Base-by-base conservation (phyloP, 1,140 invertebrate species). In the Leptopilina boulardi region DNA sequence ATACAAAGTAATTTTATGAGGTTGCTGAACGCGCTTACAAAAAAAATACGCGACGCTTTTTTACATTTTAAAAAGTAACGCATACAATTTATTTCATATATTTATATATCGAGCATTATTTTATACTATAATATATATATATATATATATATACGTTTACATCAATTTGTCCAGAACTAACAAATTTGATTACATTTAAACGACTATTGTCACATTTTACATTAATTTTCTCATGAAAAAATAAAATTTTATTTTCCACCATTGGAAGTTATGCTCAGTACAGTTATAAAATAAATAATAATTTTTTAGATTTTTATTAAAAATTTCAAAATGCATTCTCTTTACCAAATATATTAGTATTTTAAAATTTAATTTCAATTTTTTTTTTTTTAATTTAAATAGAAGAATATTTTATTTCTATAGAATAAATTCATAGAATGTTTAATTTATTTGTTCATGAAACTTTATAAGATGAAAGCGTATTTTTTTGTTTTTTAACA, bases 1-100 rank as follows among this genome's bases (percentile, higher is more conserved):
- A 51, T n/a, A 51, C 47, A 51, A 51, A 51, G 15, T 51, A 51
- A 18, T 51, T 38, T 51, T 51, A 51, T 51, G 47, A 51, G 47
- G 15, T 51, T 51, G 47, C 47, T 51, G 47, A 51, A 51, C 15
- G 47, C 47, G 15, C n/a, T 18, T 51, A 51, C 5, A 38, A 47
- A 51, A 51, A 51, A n/a, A n/a, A n/a, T n/a, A n/a, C n/a, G n/a
- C 15, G 47, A 18, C 5, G 5, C 6, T 51, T 51, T 51, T 51
- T 51, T 51, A 51, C n/a, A 5, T 51, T 51, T 51, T 51, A 51
- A n/a, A 18, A 51, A 51, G 47, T 51, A 15, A 51, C 47, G 47
- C n/a, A 51, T 18, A 51, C 18, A 51, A 18, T 51, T 6, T 51
- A 18, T 51, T 51, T 6, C 34, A 38, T 38, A 38, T n/a, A 18